Evolutionary conservation across 2,113 vertebrate genomes (phyloP).

Genomic region (Pteruthius melanotis): DNA sequence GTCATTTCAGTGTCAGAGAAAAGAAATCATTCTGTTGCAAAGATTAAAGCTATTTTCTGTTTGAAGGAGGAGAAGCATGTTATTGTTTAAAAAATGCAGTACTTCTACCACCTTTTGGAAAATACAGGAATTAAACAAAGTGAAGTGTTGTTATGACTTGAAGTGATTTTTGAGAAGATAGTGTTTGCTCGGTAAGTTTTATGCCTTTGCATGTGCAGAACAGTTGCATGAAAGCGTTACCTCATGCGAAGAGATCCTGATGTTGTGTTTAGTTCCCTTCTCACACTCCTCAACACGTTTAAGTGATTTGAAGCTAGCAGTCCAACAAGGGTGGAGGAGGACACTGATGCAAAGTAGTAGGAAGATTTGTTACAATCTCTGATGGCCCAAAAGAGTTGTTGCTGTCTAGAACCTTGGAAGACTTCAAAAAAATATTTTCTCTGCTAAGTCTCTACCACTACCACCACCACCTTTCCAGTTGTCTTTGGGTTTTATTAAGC

Average conservation of each 20-base stretch:
- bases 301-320: not conserved
- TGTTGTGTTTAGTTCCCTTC: not conserved
- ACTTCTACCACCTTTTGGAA: slow-evolving; percentile 48
- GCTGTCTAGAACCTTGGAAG: not conserved
- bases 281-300: not conserved
- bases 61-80: slow-evolving; percentile 63
- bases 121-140: slow-evolving; percentile 71
- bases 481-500: slow-evolving; percentile 19
- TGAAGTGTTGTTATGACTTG: slow-evolving; percentile 50
- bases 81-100: slow-evolving; percentile 54
- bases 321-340: not conserved
- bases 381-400: not conserved
- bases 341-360: not conserved
- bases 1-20: slow-evolving; percentile 10
- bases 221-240: not conserved
- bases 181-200: slow-evolving; percentile 36
- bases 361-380: not conserved
- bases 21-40: slow-evolving; percentile 7
- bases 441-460: not conserved
- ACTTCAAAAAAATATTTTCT: not conserved
- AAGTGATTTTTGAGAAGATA: slow-evolving; percentile 39
- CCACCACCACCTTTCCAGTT: not conserved
- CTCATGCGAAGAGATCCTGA: not conserved
- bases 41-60: slow-evolving; percentile 47
- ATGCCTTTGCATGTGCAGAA: slow-evolving; percentile 34